A percentile compares a stretch with the other conserved stretches of the same genome.
These are phyloP conservation scores for Drosophila cardini DNA, from an alignment of 1,140 invertebrate genomes.

Conservation along the genomic window DNA sequence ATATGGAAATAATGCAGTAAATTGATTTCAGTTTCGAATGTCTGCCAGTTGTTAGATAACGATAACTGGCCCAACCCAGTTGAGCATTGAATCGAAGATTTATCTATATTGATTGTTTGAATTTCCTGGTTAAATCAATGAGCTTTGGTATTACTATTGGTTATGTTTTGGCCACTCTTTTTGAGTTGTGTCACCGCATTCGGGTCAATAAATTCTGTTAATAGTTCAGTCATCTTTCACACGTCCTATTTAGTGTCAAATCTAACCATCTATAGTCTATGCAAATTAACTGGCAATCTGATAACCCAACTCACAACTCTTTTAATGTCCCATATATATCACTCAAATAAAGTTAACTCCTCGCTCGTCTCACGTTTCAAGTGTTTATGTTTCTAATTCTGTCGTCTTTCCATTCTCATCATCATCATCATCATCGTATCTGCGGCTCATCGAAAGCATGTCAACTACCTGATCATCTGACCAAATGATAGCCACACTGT, in stretches of 20 bases:
- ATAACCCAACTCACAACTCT: conserved; percentile 9
- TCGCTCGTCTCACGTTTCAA: conserved; percentile 20
- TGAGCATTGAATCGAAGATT: not conserved
- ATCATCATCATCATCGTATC: not conserved
- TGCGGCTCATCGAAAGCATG: conserved; percentile 45
- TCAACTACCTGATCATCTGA: conserved; percentile 60
- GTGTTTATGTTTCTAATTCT: conserved; percentile 1
- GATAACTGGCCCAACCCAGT: not conserved
- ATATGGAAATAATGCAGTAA: conserved; percentile 24
- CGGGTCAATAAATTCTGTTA: not conserved
- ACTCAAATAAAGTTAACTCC: not conserved
- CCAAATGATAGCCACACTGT: conserved; percentile 7
- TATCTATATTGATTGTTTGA: not conserved
- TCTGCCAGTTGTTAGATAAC: conserved; percentile 4
- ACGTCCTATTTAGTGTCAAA: conserved; percentile 38
- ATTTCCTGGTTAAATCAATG: conserved; percentile 14
- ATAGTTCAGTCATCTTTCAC: conserved; percentile 27
- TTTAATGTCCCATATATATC: conserved; percentile 32
- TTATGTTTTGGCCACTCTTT: not conserved
- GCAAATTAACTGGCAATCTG: conserved; percentile 50
- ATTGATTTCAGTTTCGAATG: conserved; percentile 21
- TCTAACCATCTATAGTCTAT: conserved; percentile 27
- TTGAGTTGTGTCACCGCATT: no score
- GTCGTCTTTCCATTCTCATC: conserved; percentile 1
- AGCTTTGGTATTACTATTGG: not conserved